phyloP scores from a whole-genome alignment of 1,140 invertebrate species.

The Thaumatotibia leucotreta region DNA sequence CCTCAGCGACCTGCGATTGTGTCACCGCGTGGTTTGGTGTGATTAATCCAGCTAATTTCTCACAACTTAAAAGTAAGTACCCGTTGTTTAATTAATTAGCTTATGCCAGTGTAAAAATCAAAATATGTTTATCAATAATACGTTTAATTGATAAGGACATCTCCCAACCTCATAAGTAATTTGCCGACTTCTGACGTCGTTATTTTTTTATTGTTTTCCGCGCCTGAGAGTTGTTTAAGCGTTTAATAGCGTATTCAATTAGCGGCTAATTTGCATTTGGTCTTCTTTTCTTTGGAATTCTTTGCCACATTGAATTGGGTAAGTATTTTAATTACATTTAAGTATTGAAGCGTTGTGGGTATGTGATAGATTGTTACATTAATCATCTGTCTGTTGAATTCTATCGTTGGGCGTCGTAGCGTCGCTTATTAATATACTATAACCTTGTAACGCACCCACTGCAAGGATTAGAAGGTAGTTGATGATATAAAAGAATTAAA shows the following conservation, averaged over 20 bases:
- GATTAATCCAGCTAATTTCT: not conserved
- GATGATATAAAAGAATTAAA: not conserved
- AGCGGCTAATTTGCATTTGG: conserved; percentile 1
- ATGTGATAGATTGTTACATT: not conserved
- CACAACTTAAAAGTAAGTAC: not conserved
- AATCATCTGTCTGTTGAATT: not conserved
- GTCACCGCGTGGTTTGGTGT: conserved; percentile 11
- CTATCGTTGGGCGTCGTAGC: not conserved
- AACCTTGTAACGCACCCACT: not conserved
- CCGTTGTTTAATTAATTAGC: not conserved
- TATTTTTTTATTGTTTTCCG: conserved; percentile 7
- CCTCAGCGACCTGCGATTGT: not conserved
- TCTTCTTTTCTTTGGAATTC: not conserved
- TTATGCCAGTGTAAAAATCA: not conserved
- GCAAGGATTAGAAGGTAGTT: not conserved
- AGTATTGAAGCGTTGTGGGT: not conserved
- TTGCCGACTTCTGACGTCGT: not conserved
- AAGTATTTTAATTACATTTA: not conserved
- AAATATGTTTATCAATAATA: not conserved
- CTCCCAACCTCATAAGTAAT: not conserved
- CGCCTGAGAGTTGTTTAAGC: not conserved
- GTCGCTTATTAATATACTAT: not conserved
- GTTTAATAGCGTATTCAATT: not conserved
- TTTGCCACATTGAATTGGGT: not conserved
- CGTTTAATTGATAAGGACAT: not conserved